Percentiles rank a stretch among this genome's conserved stretches.
phyloP scores from a whole-genome alignment of 2,797 vertebrate genomes.

The Notolepis coatsorum region DNA sequence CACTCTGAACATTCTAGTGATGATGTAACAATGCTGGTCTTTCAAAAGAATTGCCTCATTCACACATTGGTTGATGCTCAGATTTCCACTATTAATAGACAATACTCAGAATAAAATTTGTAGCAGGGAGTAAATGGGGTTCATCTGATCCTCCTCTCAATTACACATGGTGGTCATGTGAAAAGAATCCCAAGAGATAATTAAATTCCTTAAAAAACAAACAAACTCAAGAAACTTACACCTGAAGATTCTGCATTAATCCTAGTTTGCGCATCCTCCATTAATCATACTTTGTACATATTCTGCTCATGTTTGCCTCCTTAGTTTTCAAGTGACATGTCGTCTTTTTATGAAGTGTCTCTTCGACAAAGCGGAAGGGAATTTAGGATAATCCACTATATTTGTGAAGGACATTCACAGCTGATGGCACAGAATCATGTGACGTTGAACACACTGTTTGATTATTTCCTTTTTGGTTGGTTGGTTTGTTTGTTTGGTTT shows the following conservation, averaged over 20 bases:
- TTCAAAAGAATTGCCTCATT: no score
- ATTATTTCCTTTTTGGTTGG: conserved; percentile 41
- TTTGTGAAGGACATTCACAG: conserved; percentile 77
- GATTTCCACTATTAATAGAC: no score
- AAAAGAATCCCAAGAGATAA: no score
- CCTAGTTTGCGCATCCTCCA: conserved; percentile 48
- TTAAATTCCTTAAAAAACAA: no score
- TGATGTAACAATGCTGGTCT: no score
- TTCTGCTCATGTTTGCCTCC: conserved; percentile 78
- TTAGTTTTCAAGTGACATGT: conserved; percentile 83
- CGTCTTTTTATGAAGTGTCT: conserved; percentile 59
- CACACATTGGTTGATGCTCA: no score
- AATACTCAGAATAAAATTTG: no score
- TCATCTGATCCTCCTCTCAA: no score
- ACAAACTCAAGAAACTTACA: no score
- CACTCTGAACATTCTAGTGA: conserved; percentile 17
- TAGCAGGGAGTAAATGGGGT: no score
- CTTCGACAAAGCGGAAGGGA: conserved; percentile 40
- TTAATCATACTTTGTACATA: conserved; percentile 87
- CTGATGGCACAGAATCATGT: conserved; percentile 73
- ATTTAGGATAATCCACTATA: conserved; percentile 56
- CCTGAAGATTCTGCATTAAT: conserved; percentile 19
- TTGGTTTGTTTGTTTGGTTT: conserved; percentile 64
- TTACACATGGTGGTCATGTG: no score
- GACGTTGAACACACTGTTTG: conserved; percentile 71